phyloP scores from a whole-genome alignment of 2,113 vertebrate genomes.

The Perca flavescens region DNA sequence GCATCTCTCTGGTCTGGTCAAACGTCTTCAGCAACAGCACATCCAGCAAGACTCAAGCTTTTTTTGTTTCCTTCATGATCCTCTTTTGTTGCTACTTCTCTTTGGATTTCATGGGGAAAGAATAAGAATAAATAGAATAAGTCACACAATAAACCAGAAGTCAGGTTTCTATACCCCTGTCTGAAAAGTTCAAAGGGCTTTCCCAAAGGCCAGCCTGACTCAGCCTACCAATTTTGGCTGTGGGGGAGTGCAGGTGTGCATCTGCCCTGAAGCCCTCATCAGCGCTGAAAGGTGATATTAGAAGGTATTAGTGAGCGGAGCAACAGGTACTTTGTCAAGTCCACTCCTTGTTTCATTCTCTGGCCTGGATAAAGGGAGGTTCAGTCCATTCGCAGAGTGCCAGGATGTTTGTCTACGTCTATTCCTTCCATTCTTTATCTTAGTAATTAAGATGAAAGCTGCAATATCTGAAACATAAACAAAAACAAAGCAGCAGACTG shows the following conservation, averaged over 20 bases:
- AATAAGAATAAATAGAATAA: no score
- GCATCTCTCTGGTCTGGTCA: background rate
- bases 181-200: slow-evolving; percentile 62
- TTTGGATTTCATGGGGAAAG: slow-evolving; percentile 11
- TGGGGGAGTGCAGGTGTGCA: slow-evolving; percentile 76
- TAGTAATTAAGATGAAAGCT: background rate
- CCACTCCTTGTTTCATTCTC: slow-evolving; percentile 52
- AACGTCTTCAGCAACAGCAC: background rate
- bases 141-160: slow-evolving; percentile 46
- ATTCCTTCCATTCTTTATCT: slow-evolving; percentile 14
- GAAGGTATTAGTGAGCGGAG: slow-evolving; percentile 66
- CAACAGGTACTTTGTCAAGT: slow-evolving; percentile 71
- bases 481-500: slow-evolving; percentile 5
- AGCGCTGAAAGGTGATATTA: slow-evolving; percentile 78
- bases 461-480: background rate
- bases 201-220: slow-evolving; percentile 53
- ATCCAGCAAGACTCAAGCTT: background rate
- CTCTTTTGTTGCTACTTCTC: background rate
- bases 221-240: slow-evolving; percentile 65
- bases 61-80: background rate
- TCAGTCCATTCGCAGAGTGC: background rate
- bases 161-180: slow-evolving; percentile 34
- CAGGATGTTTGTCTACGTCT: slow-evolving; percentile 35
- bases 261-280: slow-evolving; percentile 61
- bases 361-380: slow-evolving; percentile 27